phyloP scores from a whole-genome alignment of 2,797 vertebrate genomes.

The Chrysocyon brachyurus region DNA sequence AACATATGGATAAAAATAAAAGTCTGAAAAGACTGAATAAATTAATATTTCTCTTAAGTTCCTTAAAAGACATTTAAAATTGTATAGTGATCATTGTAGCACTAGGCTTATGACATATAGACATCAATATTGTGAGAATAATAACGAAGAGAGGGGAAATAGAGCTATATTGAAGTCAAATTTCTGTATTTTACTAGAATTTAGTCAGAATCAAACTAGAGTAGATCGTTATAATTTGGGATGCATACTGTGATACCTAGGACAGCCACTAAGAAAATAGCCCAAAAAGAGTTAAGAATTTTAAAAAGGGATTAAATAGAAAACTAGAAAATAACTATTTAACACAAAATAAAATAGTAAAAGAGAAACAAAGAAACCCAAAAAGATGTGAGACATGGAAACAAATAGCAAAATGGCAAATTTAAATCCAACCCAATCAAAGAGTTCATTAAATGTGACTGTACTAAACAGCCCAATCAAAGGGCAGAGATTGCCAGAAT shows the following conservation, averaged over 20 bases:
- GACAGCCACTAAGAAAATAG: slow-evolving; percentile 9
- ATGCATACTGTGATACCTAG: neutral
- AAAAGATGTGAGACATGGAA: neutral
- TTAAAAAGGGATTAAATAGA: neutral
- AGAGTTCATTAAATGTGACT: slow-evolving; percentile 15
- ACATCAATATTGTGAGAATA: neutral
- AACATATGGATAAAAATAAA: slow-evolving; percentile 20
- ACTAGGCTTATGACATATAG: neutral
- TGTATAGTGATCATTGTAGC: neutral
- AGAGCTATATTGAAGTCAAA: neutral
- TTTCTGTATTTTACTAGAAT: slow-evolving; percentile 8
- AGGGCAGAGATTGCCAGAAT: neutral
- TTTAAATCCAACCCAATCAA: neutral
- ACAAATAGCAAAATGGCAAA: slow-evolving; percentile 35
- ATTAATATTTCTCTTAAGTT: neutral
- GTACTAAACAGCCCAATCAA: neutral
- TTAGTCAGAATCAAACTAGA: neutral
- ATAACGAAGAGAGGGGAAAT: neutral
- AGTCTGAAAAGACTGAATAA: neutral
- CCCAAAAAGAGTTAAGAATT: neutral
- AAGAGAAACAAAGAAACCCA: neutral
- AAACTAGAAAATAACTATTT: neutral
- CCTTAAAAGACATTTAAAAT: slow-evolving; percentile 44
- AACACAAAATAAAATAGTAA: slow-evolving; percentile 23
- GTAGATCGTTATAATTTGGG: neutral